Evolutionary conservation across 2,797 vertebrate species (phyloP).

Genomic region (Gymnodraco acuticeps): DNA sequence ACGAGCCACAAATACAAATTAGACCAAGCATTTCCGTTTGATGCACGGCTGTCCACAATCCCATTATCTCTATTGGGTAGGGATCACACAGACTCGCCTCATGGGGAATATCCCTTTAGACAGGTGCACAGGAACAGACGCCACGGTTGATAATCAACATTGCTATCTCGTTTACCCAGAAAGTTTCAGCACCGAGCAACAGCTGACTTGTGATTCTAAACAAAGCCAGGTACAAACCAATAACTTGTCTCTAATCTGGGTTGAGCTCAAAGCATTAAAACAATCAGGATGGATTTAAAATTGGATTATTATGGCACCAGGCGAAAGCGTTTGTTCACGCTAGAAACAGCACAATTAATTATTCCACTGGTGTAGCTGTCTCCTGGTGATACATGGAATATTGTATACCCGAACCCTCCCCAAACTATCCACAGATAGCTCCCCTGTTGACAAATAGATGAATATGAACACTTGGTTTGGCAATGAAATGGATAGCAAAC

Average conservation of each 20-base stretch:
- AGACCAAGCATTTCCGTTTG: slow-evolving; percentile 42
- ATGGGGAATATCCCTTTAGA: slow-evolving; percentile 45
- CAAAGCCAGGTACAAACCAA: slow-evolving; percentile 29
- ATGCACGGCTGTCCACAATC: slow-evolving; percentile 34
- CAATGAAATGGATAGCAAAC: slow-evolving; percentile 59
- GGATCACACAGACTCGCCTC: slow-evolving; percentile 30
- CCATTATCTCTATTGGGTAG: slow-evolving; percentile 41
- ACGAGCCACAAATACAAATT: slow-evolving; percentile 30
- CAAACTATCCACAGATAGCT: slow-evolving; percentile 31
- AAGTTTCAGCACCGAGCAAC: slow-evolving; percentile 25
- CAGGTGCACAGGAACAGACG: slow-evolving; percentile 52
- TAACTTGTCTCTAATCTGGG: slow-evolving; percentile 28
- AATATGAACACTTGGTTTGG: slow-evolving; percentile 42
- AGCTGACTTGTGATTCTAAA: slow-evolving; percentile 25
- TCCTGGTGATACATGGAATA: slow-evolving; percentile 39
- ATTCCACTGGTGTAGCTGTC: slow-evolving; percentile 22
- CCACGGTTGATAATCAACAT: slow-evolving; percentile 36
- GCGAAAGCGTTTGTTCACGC: slow-evolving; percentile 32
- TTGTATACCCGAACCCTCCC: slow-evolving; percentile 18
- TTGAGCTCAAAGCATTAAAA: slow-evolving; percentile 15
- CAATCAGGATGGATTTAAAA: slow-evolving; percentile 36
- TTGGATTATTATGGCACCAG: slow-evolving; percentile 12
- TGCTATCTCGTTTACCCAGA: slow-evolving; percentile 19
- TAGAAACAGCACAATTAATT: slow-evolving; percentile 36
- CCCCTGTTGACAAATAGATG: slow-evolving; percentile 53